phyloP scores from a whole-genome alignment of 2,888 invertebrate genomes.

The Punctoribates punctum region DNA sequence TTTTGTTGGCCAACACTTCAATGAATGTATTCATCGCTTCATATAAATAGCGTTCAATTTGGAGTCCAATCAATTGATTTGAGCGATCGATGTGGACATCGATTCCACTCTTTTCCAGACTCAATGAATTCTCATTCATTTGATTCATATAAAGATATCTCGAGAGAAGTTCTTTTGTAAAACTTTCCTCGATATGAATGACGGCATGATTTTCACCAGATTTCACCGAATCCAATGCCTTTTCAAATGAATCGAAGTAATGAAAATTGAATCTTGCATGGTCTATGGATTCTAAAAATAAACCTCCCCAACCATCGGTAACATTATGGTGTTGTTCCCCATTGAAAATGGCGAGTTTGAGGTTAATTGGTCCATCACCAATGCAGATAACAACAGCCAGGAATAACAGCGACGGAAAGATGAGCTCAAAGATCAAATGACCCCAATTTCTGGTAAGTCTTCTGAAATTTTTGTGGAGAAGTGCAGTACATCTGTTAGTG shows the following conservation, averaged over 20 bases:
- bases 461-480: conserved; percentile 52
- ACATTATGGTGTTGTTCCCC: neutral
- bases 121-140: neutral
- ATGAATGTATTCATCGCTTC: conserved; percentile 21
- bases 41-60: conserved; percentile 12
- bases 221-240: conserved; percentile 69
- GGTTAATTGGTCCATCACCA: neutral
- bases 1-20: neutral
- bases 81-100: conserved; percentile 18
- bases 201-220: conserved; percentile 82
- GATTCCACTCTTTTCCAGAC: neutral
- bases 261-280: neutral
- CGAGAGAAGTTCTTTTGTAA: conserved; percentile 78
- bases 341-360: neutral
- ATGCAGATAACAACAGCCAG: too few relatives aligned
- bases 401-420: neutral
- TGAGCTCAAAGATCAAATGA: neutral
- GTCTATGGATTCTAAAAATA: neutral
- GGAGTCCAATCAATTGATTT: conserved; percentile 4
- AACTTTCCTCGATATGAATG: conserved; percentile 80
- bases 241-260: conserved; percentile 55
- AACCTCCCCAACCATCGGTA: neutral
- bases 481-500: conserved; percentile 46
- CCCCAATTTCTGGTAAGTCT: conserved; percentile 50
- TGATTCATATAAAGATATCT: conserved; percentile 63